Evolutionary conservation across 2,113 vertebrate species (phyloP), one percentile per base, ranked within the genome.

Genomic region (Perca schrenkii): DNA sequence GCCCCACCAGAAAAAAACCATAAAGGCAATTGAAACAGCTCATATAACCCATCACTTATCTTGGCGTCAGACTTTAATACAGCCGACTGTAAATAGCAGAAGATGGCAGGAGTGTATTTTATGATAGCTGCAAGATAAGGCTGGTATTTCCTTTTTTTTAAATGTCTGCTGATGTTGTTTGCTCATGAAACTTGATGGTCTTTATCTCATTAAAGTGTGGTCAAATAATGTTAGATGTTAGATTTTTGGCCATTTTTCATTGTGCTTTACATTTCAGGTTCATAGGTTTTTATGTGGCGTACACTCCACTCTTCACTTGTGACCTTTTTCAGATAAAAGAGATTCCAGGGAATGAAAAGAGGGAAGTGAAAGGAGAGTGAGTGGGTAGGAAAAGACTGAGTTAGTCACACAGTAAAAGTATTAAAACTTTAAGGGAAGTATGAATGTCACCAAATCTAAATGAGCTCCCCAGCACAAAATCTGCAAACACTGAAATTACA

Each of bases 141-240:
- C 19, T 86, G 76, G 75, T 73, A 82, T 87, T 88, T 80, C 79
- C 43, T 66, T 49, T 67, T 49, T 67, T 58, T 43, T 66, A 21
- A 72, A 31, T 28, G n/a, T 60, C 46, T 43, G 57, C 19, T 71
- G 61, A 69, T 58, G 22, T 67, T 79, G 62, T 49, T 64, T 71
- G 4, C 15, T 73, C 43, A 28, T 43, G 1, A 69, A 64, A 53
- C 19, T 57, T 70, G 67, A 73, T 75, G 49, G 21, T 57, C n/a
- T 80, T 43, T 63, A 11, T 25, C 8, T 10, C 28, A 52, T 19
- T 8, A 11, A 36, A 12, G 11, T 16, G 2, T 49, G 17, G 12
- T 52, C 4, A 62, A 25, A 36, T 19, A 36, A 22, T 36, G 5
- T 22, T 25, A 14, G 11, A 28, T 7, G 40, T 19, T 49, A 2